These are phyloP conservation scores for Tyria jacobaeae DNA, from an alignment of 2,888 invertebrate genomes.

Conservation along the genomic window DNA sequence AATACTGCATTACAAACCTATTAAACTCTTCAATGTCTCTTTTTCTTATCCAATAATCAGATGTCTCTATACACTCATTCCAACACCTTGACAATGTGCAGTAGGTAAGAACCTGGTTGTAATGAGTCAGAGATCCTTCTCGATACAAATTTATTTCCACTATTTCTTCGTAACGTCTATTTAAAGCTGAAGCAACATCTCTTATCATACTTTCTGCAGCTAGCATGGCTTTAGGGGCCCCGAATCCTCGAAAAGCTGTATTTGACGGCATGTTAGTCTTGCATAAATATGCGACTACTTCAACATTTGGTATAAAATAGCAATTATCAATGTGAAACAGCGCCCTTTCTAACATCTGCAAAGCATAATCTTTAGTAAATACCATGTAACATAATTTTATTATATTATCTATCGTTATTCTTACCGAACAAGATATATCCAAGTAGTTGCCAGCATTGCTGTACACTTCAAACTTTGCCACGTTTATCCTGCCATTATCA, in stretches of 20 bases:
- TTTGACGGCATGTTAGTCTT: conserved; percentile 96
- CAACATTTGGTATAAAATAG: conserved; percentile 91
- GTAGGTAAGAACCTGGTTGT: conserved; percentile 90
- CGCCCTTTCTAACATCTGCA: conserved; percentile 92
- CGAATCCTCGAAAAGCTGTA: conserved; percentile 97
- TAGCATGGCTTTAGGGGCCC: conserved; percentile 96
- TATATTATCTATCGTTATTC: conserved; percentile 15
- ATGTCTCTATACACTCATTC: conserved; percentile 90
- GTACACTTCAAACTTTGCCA: conserved; percentile 88
- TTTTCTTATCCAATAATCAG: conserved; percentile 88
- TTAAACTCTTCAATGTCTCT: conserved; percentile 89
- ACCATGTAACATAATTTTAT: neutral
- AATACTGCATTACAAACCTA: conserved; percentile 71
- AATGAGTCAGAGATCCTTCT: conserved; percentile 93
- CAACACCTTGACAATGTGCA: conserved; percentile 92
- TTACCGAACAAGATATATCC: conserved; percentile 90
- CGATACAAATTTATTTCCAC: conserved; percentile 91
- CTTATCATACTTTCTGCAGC: conserved; percentile 92
- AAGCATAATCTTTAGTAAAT: conserved; percentile 28
- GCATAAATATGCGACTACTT: conserved; percentile 91
- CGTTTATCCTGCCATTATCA: conserved; percentile 89
- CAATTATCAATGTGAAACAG: conserved; percentile 93
- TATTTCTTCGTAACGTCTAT: conserved; percentile 88
- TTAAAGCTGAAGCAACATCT: conserved; percentile 90
- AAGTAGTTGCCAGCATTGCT: conserved; percentile 90